These are phyloP conservation scores for Nothoprocta perdicaria DNA, from an alignment of 2,113 vertebrate genomes.

Conservation along the genomic window DNA sequence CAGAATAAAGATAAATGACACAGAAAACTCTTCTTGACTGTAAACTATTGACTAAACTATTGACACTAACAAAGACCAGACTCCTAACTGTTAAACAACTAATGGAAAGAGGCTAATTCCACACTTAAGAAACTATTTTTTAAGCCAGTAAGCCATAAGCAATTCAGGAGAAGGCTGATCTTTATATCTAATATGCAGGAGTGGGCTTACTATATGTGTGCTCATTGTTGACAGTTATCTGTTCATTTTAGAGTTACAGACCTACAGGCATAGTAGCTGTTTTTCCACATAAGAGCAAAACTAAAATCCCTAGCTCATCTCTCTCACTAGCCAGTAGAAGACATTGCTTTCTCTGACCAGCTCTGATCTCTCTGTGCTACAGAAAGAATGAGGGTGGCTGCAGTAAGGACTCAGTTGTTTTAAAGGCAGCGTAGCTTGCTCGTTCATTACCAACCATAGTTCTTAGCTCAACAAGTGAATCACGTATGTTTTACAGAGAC, in stretches of 20 bases:
- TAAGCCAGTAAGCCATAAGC: not conserved
- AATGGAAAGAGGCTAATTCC: not conserved
- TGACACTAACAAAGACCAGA: not conserved
- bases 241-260: not conserved
- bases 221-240: not conserved
- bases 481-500: not conserved
- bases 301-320: conserved; percentile 2
- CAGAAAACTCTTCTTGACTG: not conserved
- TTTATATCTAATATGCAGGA: not conserved
- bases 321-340: conserved; percentile 16
- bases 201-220: not conserved
- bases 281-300: not conserved
- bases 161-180: not conserved
- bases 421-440: not conserved
- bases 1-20: not conserved
- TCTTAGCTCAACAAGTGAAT: not conserved
- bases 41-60: not conserved
- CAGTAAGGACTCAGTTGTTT: not conserved
- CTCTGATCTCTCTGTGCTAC: not conserved
- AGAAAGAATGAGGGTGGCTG: not conserved
- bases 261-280: not conserved
- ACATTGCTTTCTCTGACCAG: not conserved
- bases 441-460: not conserved
- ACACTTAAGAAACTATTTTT: not conserved
- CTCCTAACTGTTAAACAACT: not conserved